Conservation (phyloP, 2,797 vertebrate species). For the Sorex maritimensis region DNA sequence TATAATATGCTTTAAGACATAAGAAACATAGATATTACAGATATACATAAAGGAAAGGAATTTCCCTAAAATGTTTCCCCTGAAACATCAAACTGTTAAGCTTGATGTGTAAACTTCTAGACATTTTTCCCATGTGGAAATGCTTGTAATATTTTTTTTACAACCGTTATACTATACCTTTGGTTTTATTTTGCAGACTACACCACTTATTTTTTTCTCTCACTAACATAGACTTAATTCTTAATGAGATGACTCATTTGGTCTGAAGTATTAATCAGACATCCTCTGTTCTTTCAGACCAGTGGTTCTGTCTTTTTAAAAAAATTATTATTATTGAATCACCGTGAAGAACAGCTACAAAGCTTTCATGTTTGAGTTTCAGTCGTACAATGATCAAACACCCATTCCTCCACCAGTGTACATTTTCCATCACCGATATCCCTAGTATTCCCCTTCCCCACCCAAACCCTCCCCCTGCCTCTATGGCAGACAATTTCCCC, state of each 20-base stretch:
- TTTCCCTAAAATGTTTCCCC: neutral
- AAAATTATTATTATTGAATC: neutral
- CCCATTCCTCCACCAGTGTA: no score
- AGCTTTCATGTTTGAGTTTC: no score
- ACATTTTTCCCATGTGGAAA: slow-evolving; percentile 45
- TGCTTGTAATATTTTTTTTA: slow-evolving; percentile 17
- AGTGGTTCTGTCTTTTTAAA: no score
- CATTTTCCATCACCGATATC: no score
- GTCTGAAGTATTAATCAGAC: slow-evolving; percentile 69
- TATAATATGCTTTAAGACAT: slow-evolving; percentile 17
- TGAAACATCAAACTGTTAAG: slow-evolving; percentile 42
- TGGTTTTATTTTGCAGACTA: slow-evolving; percentile 50
- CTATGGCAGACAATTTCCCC: no score
- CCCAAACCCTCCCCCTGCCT: no score
- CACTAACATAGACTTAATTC: slow-evolving; percentile 45
- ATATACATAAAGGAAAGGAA: slow-evolving; percentile 58
- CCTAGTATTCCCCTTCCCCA: no score
- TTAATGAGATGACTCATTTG: slow-evolving; percentile 72
- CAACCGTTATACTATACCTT: neutral
- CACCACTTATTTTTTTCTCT: slow-evolving; percentile 55
- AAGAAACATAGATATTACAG: slow-evolving; percentile 55
- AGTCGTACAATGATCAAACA: no score
- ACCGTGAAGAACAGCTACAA: no score
- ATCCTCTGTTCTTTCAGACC: slow-evolving; percentile 60
- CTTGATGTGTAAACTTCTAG: slow-evolving; percentile 50